Conservation (phyloP, 2,113 vertebrate species). For the Polyodon spathula region DNA sequence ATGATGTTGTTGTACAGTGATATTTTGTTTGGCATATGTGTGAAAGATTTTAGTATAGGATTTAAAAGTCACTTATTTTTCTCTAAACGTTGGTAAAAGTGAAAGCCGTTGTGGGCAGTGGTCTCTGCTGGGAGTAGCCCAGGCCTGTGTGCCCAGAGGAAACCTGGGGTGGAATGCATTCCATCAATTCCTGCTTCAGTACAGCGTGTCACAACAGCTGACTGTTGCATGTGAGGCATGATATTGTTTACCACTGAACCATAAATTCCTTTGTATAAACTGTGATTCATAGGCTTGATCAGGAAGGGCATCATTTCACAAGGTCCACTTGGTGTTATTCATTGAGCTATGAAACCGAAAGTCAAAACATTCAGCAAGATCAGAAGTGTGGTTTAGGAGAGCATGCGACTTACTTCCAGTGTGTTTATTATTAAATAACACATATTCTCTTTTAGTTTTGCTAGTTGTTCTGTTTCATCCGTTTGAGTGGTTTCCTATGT, state of each 20-base stretch:
- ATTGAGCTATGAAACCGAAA: too few relatives aligned
- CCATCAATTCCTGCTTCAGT: slow-evolving; percentile 27
- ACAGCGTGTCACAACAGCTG: slow-evolving; percentile 27
- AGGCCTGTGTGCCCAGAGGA: slow-evolving; percentile 19
- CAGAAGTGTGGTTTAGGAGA: too few relatives aligned
- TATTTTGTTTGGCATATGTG: too few relatives aligned
- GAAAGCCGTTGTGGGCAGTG: background rate
- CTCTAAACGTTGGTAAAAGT: background rate
- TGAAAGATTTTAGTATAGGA: too few relatives aligned
- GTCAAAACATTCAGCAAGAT: too few relatives aligned
- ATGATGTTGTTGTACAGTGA: too few relatives aligned
- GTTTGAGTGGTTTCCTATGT: too few relatives aligned
- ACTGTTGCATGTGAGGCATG: slow-evolving; percentile 13
- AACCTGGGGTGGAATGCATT: slow-evolving; percentile 9
- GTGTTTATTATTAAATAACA: too few relatives aligned
- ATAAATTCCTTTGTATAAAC: slow-evolving; percentile 6
- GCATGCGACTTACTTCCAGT: too few relatives aligned
- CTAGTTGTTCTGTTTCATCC: too few relatives aligned
- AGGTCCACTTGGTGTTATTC: background rate
- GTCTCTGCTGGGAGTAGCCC: slow-evolving; percentile 19
- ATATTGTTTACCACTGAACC: slow-evolving; percentile 10
- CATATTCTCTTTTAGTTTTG: too few relatives aligned
- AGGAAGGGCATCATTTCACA: background rate
- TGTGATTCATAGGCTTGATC: background rate
- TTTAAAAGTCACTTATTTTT: background rate